Percentiles rank a stretch among this genome's conserved stretches.
Evolutionary conservation across 2,797 vertebrate species (phyloP).

Genomic region (Tapera naevia): DNA sequence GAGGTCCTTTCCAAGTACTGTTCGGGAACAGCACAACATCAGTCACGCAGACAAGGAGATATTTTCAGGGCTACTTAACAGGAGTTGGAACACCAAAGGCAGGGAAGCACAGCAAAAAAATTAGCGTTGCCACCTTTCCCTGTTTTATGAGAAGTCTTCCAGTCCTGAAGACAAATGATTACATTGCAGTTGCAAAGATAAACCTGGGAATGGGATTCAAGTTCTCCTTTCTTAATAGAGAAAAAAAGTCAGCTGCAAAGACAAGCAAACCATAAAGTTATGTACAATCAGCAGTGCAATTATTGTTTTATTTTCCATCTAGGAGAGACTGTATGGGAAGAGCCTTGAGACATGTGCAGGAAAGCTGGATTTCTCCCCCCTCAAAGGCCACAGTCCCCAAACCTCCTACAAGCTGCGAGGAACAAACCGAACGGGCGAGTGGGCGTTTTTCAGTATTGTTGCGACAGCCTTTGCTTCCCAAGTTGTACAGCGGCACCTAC

Average conservation of each 20-base stretch:
- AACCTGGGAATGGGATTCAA: not conserved
- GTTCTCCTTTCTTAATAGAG: not conserved
- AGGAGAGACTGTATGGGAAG: not conserved
- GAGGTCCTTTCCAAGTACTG: not conserved
- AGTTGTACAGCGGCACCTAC: not conserved
- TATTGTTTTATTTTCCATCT: not conserved
- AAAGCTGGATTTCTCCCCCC: not conserved
- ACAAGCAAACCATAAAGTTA: not conserved
- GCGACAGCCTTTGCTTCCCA: not conserved
- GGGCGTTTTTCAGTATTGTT: accelerated
- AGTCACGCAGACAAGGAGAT: not conserved
- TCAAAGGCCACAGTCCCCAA: not conserved
- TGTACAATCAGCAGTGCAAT: not conserved
- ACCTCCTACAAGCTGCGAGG: not conserved
- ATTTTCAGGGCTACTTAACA: not conserved
- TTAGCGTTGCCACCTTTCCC: not conserved
- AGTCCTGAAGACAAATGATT: no score
- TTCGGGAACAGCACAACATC: not conserved
- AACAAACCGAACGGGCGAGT: not conserved
- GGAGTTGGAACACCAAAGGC: not conserved
- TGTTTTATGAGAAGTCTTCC: not conserved
- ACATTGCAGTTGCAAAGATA: not conserved
- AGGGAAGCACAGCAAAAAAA: not conserved
- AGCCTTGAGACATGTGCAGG: not conserved
- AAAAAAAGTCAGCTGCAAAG: not conserved